Conservation (phyloP, 2,888 invertebrate species). For the Magallana nippona region DNA sequence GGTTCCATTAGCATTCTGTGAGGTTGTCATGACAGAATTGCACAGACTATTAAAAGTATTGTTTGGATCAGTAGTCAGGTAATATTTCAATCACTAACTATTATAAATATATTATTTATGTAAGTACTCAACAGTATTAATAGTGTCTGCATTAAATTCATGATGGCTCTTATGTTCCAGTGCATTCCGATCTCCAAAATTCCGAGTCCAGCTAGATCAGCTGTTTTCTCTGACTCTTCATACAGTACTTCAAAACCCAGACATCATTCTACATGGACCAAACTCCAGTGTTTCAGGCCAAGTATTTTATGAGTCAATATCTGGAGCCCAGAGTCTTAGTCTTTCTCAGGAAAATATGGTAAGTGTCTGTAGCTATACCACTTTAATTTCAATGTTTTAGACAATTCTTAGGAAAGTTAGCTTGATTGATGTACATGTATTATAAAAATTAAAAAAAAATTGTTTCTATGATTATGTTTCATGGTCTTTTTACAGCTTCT, state of each 20-base stretch:
- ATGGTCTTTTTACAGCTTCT: conserved; percentile 67
- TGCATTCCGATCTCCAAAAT: conserved; percentile 83
- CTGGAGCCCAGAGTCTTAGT: conserved; percentile 68
- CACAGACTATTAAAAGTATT: conserved; percentile 61
- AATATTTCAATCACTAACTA: conserved; percentile 37
- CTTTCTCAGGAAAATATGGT: conserved; percentile 76
- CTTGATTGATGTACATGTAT: too few relatives aligned
- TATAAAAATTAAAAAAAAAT: too few relatives aligned
- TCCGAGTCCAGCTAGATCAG: conserved; percentile 84
- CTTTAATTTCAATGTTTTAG: background rate
- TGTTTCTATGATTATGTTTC: too few relatives aligned
- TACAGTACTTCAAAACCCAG: conserved; percentile 56
- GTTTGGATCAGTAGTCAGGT: conserved; percentile 67
- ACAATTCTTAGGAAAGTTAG: background rate
- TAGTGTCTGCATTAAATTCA: conserved; percentile 37
- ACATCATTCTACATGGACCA: conserved; percentile 52
- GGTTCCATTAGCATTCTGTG: conserved; percentile 54
- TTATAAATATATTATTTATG: background rate
- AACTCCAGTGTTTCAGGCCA: conserved; percentile 57
- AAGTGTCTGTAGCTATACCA: background rate
- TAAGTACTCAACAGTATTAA: too few relatives aligned
- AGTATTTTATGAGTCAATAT: conserved; percentile 61
- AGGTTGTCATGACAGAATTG: conserved; percentile 59
- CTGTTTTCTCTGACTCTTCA: conserved; percentile 82
- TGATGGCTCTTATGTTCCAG: conserved; percentile 78